Conservation (phyloP, 2,797 vertebrate genomes). For the Eospalax fontanierii region DNA sequence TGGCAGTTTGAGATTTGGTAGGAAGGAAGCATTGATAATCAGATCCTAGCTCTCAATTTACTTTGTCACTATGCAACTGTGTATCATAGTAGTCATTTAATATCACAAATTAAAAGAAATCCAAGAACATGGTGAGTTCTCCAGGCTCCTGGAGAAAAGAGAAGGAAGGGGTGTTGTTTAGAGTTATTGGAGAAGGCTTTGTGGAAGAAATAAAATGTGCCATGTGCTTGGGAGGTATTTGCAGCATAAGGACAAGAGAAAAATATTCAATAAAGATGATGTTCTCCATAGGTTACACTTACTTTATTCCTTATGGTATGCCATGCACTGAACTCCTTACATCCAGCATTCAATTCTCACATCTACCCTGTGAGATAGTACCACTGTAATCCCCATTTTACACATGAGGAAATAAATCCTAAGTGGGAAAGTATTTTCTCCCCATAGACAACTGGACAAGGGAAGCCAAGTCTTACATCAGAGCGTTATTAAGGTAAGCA, state of each 20-base stretch:
- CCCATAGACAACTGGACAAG: background rate
- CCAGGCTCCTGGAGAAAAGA: background rate
- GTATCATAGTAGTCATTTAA: constrained; percentile 20
- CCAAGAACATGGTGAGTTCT: background rate
- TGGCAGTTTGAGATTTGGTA: constrained; percentile 19
- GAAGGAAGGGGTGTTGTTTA: background rate
- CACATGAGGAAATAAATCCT: constrained; percentile 23
- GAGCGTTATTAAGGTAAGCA: constrained; percentile 8
- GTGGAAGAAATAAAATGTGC: constrained; percentile 17
- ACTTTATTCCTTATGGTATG: constrained; percentile 28
- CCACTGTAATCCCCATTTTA: background rate
- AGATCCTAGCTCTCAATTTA: constrained; percentile 32
- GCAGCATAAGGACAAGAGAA: background rate
- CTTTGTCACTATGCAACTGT: background rate
- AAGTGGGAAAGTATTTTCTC: background rate
- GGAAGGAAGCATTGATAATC: constrained; percentile 34
- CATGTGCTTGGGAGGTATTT: constrained; percentile 4
- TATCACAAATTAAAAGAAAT: constrained; percentile 64
- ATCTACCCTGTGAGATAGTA: constrained; percentile 8
- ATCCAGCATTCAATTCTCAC: constrained; percentile 7
- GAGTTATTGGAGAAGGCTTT: constrained; percentile 39
- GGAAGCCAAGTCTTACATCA: constrained; percentile 6
- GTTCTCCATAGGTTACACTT: background rate
- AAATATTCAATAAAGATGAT: background rate
- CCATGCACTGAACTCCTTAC: background rate